Evolutionary conservation across 1,140 invertebrate genomes (phyloP).

Genomic region (Eumeta japonica): DNA sequence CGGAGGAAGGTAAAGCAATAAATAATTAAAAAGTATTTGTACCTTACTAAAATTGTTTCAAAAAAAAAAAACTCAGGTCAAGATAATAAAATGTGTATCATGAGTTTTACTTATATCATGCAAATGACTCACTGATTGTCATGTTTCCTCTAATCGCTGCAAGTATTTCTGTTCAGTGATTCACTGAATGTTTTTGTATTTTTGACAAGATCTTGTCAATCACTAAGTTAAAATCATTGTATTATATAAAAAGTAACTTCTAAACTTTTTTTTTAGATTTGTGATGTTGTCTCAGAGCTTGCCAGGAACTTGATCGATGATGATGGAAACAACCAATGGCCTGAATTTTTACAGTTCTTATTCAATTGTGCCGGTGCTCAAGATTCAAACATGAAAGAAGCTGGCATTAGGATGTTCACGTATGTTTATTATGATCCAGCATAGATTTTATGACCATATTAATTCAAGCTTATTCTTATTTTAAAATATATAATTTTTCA

Average conservation of each 20-base stretch:
- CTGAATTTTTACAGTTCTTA: constrained; percentile 93
- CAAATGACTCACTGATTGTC: too few species aligned
- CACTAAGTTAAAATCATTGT: too few species aligned
- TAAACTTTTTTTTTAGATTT: constrained; percentile 50
- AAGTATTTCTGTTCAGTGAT: too few species aligned
- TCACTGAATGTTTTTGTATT: too few species aligned
- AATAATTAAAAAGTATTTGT: background rate
- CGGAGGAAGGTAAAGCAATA: constrained; percentile 85
- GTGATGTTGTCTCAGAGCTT: constrained; percentile 92
- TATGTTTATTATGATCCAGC: constrained; percentile 50
- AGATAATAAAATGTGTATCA: background rate
- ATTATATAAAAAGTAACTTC: too few species aligned
- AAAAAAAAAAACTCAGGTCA: background rate
- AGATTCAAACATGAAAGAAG: constrained; percentile 83
- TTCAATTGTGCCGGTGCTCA: constrained; percentile 90
- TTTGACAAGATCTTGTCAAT: too few species aligned
- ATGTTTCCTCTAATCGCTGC: too few species aligned
- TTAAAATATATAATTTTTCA: background rate
- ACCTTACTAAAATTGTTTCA: background rate
- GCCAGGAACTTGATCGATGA: constrained; percentile 95
- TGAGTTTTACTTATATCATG: too few species aligned
- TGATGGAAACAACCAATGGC: constrained; percentile 95
- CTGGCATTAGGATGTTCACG: constrained; percentile 92
- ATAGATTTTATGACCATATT: background rate
- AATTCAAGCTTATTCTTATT: background rate